Percentiles rank a stretch among this genome's conserved stretches.
These are phyloP conservation scores for Notodonta dromedarius DNA, from an alignment of 2,888 invertebrate species.

Conservation along the genomic window DNA sequence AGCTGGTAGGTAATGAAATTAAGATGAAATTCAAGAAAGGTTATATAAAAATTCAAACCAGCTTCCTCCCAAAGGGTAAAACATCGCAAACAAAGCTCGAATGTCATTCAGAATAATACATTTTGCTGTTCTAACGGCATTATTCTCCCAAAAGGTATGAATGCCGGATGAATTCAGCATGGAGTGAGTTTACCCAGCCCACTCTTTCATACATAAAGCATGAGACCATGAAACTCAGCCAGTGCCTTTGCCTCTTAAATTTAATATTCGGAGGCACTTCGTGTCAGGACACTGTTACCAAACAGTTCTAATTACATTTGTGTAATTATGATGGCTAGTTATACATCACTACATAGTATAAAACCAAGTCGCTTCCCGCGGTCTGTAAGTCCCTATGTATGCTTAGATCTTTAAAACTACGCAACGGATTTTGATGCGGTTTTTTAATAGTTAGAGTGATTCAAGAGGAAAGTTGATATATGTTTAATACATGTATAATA, in stretches of 20 bases:
- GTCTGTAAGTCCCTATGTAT: no score
- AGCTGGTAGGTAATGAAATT: no score
- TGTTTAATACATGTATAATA: no score
- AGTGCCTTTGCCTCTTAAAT: constrained; percentile 37
- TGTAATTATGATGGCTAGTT: constrained; percentile 14
- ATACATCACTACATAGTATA: background rate
- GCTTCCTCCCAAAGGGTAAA: background rate
- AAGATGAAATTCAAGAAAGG: no score
- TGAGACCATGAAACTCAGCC: constrained; percentile 48
- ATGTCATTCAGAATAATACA: constrained; percentile 38
- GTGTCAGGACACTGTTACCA: constrained; percentile 19
- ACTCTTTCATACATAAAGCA: constrained; percentile 62
- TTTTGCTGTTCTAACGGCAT: constrained; percentile 40
- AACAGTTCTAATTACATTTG: constrained; percentile 33
- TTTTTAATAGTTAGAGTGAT: no score
- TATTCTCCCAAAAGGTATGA: constrained; percentile 51
- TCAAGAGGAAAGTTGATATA: no score
- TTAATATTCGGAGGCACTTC: constrained; percentile 31
- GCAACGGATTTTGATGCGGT: no score
- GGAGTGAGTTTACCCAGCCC: constrained; percentile 46
- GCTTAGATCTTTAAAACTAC: no score
- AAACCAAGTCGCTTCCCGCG: no score
- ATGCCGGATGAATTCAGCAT: constrained; percentile 53
- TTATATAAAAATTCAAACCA: background rate
- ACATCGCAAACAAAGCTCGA: constrained; percentile 27